These are phyloP conservation scores for Neotoxoptera formosana DNA, from an alignment of 1,140 invertebrate species.

Conservation along the genomic window DNA sequence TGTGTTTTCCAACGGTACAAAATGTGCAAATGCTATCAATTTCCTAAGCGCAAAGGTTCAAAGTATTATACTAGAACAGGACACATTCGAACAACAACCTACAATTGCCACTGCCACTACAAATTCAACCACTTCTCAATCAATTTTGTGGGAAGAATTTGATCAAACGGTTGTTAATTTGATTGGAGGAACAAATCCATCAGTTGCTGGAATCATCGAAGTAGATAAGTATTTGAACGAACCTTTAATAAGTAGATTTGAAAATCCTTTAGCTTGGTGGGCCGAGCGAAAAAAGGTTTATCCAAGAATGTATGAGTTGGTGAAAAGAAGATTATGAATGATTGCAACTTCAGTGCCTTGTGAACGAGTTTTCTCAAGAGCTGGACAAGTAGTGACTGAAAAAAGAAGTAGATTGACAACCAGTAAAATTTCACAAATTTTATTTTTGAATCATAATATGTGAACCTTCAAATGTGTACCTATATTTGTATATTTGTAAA, in stretches of 20 bases:
- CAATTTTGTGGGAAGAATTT: slow-evolving; percentile 39
- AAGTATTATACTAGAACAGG: slow-evolving; percentile 4
- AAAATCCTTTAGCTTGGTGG: slow-evolving; percentile 61
- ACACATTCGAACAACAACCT: not conserved
- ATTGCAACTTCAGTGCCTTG: not conserved
- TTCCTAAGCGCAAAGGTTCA: not conserved
- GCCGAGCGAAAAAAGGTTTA: slow-evolving; percentile 61
- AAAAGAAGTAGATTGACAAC: too few species aligned
- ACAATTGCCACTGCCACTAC: not conserved
- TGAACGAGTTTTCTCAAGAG: too few species aligned
- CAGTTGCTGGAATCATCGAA: slow-evolving; percentile 27
- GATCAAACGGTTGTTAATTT: slow-evolving; percentile 17
- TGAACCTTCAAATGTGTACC: too few species aligned
- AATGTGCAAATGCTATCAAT: not conserved
- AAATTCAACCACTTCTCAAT: not conserved
- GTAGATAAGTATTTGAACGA: slow-evolving; percentile 48
- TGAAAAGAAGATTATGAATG: slow-evolving; percentile 26
- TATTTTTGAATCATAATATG: too few species aligned
- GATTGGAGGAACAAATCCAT: not conserved
- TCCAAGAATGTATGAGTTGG: slow-evolving; percentile 60
- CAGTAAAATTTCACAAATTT: too few species aligned
- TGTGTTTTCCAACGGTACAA: not conserved
- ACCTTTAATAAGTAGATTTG: slow-evolving; percentile 7
- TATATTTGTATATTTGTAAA: too few species aligned
- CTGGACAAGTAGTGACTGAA: too few species aligned